These are phyloP conservation scores for Drosophila triauraria DNA, from an alignment of 1,140 invertebrate genomes.

Conservation along the genomic window DNA sequence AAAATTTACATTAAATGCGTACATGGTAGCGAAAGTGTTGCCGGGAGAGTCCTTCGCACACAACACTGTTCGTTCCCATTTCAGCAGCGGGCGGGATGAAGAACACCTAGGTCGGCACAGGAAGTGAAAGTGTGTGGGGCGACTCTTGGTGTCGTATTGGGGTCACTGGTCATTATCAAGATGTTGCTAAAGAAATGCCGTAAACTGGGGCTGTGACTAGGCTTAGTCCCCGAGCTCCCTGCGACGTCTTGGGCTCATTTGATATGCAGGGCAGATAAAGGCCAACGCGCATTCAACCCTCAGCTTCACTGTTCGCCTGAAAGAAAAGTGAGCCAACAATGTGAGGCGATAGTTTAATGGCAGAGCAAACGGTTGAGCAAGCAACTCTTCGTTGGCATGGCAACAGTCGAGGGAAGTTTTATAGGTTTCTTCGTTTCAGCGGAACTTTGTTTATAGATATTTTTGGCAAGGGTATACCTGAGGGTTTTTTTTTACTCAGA, in stretches of 20 bases:
- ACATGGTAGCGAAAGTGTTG: conserved; percentile 71
- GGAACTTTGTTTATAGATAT: neutral
- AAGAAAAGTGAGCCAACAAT: conserved; percentile 23
- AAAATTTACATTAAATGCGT: conserved; percentile 79
- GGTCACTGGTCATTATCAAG: conserved; percentile 83
- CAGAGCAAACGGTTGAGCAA: conserved; percentile 62
- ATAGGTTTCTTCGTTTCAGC: neutral
- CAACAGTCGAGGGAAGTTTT: conserved; percentile 18
- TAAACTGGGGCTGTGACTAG: conserved; percentile 54
- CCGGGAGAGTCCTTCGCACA: conserved; percentile 48
- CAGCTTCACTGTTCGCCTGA: conserved; percentile 39
- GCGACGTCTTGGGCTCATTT: conserved; percentile 65
- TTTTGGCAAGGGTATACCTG: neutral
- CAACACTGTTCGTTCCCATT: conserved; percentile 33
- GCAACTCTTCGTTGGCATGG: conserved; percentile 34
- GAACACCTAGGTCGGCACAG: conserved; percentile 27
- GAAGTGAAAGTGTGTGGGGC: conserved; percentile 76
- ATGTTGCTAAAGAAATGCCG: conserved; percentile 76
- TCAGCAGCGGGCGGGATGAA: conserved; percentile 12
- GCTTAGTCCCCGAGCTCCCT: conserved; percentile 15
- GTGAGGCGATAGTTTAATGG: conserved; percentile 41
- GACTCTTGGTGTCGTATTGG: conserved; percentile 52
- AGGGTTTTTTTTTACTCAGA: too few species aligned
- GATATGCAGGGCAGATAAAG: conserved; percentile 82
- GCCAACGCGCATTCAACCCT: conserved; percentile 71